Evolutionary conservation across 1,140 invertebrate species (phyloP).

Genomic region (Vanessa atalanta): DNA sequence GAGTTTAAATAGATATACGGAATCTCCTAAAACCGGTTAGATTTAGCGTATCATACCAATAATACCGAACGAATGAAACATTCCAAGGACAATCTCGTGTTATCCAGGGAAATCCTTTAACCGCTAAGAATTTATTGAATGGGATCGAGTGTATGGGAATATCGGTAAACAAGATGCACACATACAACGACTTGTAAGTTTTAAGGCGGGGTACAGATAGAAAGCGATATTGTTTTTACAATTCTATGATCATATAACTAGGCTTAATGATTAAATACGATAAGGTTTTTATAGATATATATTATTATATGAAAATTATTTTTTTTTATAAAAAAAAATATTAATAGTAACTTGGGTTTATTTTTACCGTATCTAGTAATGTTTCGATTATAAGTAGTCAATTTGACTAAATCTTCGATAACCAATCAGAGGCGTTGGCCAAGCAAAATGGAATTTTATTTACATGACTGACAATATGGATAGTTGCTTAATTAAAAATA

Average conservation of each 20-base stretch:
- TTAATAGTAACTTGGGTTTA: no score
- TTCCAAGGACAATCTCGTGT: slow-evolving; percentile 3
- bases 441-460: no score
- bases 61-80: slow-evolving; percentile 5
- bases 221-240: neutral
- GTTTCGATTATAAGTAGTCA: no score
- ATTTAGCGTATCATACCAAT: slow-evolving; percentile 8
- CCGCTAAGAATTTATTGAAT: neutral
- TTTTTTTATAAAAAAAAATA: no score
- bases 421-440: no score
- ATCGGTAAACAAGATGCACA: neutral
- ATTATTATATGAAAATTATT: no score
- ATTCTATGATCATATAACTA: neutral
- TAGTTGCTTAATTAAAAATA: no score
- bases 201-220: neutral
- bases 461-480: no score
- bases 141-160: neutral
- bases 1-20: neutral
- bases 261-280: no score
- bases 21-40: neutral
- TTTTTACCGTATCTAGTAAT: no score
- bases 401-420: no score
- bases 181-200: neutral
- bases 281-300: no score
- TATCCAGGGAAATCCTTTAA: slow-evolving; percentile 4